Base-by-base conservation (phyloP, 2,888 invertebrate genomes). In the Azorinus chamasolen region DNA sequence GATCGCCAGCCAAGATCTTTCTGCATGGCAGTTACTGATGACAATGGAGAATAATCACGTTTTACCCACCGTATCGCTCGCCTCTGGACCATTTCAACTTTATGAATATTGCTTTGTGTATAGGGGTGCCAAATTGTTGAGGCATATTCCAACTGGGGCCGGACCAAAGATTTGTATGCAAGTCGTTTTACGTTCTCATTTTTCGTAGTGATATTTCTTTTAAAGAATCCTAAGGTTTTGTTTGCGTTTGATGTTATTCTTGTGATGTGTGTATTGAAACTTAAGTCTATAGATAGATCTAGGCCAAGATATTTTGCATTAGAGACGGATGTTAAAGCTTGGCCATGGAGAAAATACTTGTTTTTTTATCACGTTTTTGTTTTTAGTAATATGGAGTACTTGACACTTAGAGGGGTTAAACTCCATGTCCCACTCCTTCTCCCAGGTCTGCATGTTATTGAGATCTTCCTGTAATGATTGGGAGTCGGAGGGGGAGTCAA, bases 391-490 rank as follows among this genome's bases (percentile, higher is more conserved):
- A 37, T 65, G 65, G 22, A 65, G 20, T 18, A 65, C 65, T 25
- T 65, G 57, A 27, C 57, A 65, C 48, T 65, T 68, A 16, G 59
- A 53, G 25, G 53, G 45, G 43, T 57, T 55, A n/a, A 65, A 55
- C 22, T 46, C 46, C 65, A 55, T 65, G 45, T 65, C 55, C 55
- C 65, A 65, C 14, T 25, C 16, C 27, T 55, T 12, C 24, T 55
- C 55, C 37, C 55, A 55, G 16, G 14, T 37, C 55, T 55, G 55
- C 22, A 55, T n/a, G 18, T 32, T 39, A 24, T 55, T 37, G 16
- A 55, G 55, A 24, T 55, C 55, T 39, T 55, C 32, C 18, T 55
- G 55, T 24, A 55, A 24, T 1, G 20, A 39, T 55, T 22, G 24
- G 51, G 51, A 51, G 24, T 51, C 51, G 6, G 51, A 18, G n/a